Evolutionary conservation across 2,888 invertebrate species (phyloP).

Genomic region (Eupithecia subfuscata): DNA sequence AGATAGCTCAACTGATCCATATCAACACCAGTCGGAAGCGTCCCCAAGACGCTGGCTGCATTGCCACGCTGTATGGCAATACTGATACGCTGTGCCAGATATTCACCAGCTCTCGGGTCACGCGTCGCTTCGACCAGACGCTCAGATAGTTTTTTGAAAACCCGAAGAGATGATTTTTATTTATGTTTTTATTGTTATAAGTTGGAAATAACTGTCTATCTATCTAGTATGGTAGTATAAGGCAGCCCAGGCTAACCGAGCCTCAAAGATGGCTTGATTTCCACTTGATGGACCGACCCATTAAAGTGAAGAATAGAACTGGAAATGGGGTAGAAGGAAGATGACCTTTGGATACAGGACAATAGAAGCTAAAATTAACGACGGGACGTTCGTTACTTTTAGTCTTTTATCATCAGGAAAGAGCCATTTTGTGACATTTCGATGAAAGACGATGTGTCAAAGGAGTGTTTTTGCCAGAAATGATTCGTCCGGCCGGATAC

Average conservation of each 20-base stretch:
- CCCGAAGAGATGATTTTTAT: no score
- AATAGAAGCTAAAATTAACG: constrained; percentile 29
- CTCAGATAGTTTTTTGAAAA: no score
- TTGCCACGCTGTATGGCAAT: no score
- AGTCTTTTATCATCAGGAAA: constrained; percentile 9
- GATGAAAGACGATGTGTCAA: background rate
- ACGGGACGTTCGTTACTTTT: constrained; percentile 9
- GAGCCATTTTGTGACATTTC: constrained; percentile 18
- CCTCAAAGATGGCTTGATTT: constrained; percentile 27
- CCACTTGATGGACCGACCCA: constrained; percentile 30
- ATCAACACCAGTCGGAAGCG: no score
- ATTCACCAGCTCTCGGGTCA: no score
- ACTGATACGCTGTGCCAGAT: no score
- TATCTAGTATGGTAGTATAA: background rate
- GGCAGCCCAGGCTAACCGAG: constrained; percentile 13
- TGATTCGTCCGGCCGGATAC: background rate
- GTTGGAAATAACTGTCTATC: constrained; percentile 3
- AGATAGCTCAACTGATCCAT: no score
- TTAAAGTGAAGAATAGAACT: constrained; percentile 32
- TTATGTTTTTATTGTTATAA: background rate
- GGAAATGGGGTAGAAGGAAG: constrained; percentile 30
- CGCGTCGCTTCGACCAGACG: no score
- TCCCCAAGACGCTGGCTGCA: no score
- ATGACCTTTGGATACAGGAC: constrained; percentile 33
- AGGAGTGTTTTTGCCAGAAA: background rate